A percentile compares a stretch with the other conserved stretches of the same genome.
Conservation (phyloP, 2,113 vertebrate genomes). For the Craseonycteris thonglongyai region DNA sequence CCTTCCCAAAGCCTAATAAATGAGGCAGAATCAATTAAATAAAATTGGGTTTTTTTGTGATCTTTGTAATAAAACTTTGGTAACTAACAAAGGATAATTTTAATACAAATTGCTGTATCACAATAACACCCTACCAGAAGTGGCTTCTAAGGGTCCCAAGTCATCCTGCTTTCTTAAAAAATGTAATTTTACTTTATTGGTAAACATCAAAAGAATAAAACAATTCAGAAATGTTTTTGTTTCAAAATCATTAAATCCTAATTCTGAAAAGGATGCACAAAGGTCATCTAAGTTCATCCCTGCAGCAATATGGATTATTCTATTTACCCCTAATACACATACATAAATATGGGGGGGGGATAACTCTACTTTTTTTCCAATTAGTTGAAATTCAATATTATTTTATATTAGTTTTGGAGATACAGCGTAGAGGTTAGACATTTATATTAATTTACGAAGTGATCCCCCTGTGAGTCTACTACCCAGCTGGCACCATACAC, state of each 20-base stretch:
- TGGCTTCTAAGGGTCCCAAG: not conserved
- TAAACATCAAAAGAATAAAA: not conserved
- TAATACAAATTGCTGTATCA: not conserved
- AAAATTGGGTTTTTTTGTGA: conserved; percentile 12
- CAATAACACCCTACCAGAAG: not conserved
- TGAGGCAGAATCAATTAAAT: conserved; percentile 23
- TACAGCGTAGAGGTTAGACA: too few relatives aligned
- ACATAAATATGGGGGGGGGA: not conserved
- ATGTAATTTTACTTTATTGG: not conserved
- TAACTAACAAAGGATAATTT: conserved; percentile 21
- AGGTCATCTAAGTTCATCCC: conserved; percentile 14
- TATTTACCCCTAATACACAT: not conserved
- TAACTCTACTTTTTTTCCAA: too few relatives aligned
- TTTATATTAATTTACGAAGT: too few relatives aligned
- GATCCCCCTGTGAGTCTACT: too few relatives aligned
- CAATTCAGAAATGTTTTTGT: not conserved
- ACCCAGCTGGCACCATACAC: too few relatives aligned
- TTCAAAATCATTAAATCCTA: not conserved
- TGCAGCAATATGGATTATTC: not conserved
- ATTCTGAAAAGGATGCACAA: conserved; percentile 4
- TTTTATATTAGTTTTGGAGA: too few relatives aligned
- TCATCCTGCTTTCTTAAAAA: not conserved
- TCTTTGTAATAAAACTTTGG: conserved; percentile 3
- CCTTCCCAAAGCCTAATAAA: not conserved
- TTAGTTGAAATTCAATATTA: too few relatives aligned